A percentile compares a stretch with the other conserved stretches of the same genome.
These are phyloP conservation scores for Steinernema scapterisci DNA, from an alignment of 2,888 invertebrate species.

Conservation along the genomic window DNA sequence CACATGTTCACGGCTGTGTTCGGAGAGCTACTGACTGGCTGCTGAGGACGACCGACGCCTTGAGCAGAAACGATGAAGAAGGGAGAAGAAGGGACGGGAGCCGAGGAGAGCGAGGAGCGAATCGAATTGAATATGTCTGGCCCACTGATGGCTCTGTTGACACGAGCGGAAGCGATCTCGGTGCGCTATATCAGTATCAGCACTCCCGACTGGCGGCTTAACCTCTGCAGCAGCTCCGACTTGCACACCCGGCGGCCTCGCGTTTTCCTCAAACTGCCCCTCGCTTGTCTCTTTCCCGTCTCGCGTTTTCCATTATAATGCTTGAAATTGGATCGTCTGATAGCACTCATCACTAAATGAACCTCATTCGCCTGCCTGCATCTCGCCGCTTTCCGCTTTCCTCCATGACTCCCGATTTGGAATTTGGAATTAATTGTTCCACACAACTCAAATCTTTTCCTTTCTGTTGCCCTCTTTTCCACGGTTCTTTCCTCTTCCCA, in stretches of 20 bases:
- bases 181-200: slow-evolving; percentile 12
- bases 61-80: slow-evolving; percentile 10
- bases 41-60: slow-evolving; percentile 6
- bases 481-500: no score
- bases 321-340: slow-evolving; percentile 33
- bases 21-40: neutral
- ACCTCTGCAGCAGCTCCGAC: slow-evolving; percentile 12
- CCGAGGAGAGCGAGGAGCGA: slow-evolving; percentile 15
- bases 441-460: neutral
- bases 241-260: neutral
- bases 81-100: neutral
- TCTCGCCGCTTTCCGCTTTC: no score
- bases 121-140: slow-evolving; percentile 17
- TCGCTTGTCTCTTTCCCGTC: slow-evolving; percentile 6
- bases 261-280: neutral
- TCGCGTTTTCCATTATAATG: slow-evolving; percentile 22
- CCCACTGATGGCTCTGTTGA: slow-evolving; percentile 24
- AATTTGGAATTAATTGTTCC: neutral
- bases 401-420: slow-evolving; percentile 9
- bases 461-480: no score
- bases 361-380: slow-evolving; percentile 11
- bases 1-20: neutral
- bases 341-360: slow-evolving; percentile 32
- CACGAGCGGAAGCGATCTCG: neutral
- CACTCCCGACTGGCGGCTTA: slow-evolving; percentile 2